Conservation (phyloP, 2,797 vertebrate species). For the Malurus leucopterus region DNA sequence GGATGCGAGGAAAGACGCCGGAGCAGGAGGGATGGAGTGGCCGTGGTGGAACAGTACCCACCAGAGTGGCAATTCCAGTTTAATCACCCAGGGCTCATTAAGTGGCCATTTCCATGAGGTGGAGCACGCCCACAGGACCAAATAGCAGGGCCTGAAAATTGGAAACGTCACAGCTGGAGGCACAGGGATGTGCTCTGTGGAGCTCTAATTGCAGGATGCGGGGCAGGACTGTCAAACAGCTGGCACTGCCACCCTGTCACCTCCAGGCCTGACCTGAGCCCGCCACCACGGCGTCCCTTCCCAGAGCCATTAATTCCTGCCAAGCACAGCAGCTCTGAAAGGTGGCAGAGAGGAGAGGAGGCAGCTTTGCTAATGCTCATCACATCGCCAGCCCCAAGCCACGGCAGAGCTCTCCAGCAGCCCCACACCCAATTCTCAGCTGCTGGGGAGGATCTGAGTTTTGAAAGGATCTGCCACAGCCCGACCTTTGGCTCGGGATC, state of each 20-base stretch:
- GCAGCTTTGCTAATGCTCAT: neutral
- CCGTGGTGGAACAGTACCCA: neutral
- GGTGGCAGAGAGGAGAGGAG: accelerated
- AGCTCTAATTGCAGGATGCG: neutral
- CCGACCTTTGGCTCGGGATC: neutral
- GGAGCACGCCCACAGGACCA: neutral
- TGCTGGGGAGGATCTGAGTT: neutral
- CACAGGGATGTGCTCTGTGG: neutral
- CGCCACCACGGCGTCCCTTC: neutral
- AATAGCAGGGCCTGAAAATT: neutral
- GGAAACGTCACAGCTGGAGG: constrained; percentile 13
- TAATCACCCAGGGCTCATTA: neutral
- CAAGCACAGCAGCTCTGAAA: neutral
- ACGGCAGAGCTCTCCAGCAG: accelerated
- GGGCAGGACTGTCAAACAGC: constrained; percentile 20
- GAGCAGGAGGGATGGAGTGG: neutral
- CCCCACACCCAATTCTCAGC: neutral
- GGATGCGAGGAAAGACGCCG: neutral
- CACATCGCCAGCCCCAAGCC: neutral
- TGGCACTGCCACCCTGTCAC: constrained; percentile 3
- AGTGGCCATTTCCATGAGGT: neutral
- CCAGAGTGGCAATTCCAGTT: neutral
- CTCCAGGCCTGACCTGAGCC: neutral
- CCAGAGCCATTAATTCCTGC: constrained; percentile 20
- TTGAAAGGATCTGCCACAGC: neutral